phyloP scores from a whole-genome alignment of 1,140 invertebrate species.

The Philopotamus ludificatus region DNA sequence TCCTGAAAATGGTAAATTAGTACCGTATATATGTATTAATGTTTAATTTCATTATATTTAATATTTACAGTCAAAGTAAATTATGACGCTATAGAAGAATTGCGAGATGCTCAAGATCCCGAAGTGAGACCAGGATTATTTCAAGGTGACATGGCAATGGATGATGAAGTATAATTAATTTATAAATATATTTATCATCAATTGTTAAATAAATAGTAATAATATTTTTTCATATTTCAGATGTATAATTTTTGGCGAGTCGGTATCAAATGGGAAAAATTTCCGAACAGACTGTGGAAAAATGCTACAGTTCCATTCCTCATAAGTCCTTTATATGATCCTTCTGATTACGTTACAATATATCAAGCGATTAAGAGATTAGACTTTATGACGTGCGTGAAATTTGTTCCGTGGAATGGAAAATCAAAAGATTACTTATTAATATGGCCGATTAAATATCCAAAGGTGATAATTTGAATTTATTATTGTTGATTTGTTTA shows the following conservation, averaged over 20 bases:
- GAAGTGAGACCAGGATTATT: constrained; percentile 67
- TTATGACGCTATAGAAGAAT: constrained; percentile 21
- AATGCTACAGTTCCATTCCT: constrained; percentile 61
- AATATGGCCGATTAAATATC: constrained; percentile 66
- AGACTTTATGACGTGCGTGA: constrained; percentile 63
- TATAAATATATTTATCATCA: not conserved
- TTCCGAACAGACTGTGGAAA: constrained; percentile 64
- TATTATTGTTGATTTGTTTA: not conserved
- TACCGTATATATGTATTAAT: constrained; percentile 6
- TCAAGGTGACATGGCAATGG: constrained; percentile 66
- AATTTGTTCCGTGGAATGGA: constrained; percentile 64
- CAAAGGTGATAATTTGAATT: constrained; percentile 45
- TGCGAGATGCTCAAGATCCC: constrained; percentile 56
- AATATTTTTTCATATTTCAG: not conserved
- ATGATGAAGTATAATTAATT: constrained; percentile 49
- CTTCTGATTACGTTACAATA: constrained; percentile 59
- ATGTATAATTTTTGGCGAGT: constrained; percentile 59
- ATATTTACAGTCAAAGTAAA: constrained; percentile 32
- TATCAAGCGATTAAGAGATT: constrained; percentile 60
- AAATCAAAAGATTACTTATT: constrained; percentile 61
- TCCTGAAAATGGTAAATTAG: constrained; percentile 21
- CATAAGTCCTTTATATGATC: constrained; percentile 62
- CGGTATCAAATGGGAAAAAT: constrained; percentile 64
- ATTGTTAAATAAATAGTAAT: not conserved
- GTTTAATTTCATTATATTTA: not conserved